Base-by-base conservation (phyloP, 23 tunicate species). In the Oikopleura dioica region DNA sequence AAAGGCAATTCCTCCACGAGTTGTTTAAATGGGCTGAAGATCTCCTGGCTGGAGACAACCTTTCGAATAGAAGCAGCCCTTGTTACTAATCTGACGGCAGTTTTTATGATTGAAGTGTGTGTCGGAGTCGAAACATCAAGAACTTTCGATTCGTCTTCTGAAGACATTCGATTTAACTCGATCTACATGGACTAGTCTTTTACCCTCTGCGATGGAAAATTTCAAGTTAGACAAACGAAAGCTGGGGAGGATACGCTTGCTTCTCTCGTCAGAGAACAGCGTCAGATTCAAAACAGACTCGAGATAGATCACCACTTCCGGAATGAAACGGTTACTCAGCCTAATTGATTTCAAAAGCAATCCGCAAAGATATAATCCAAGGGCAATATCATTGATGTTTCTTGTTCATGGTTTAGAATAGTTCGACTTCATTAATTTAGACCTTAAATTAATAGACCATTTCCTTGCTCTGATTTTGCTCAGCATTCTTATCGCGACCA, bases 151-250 rank as follows among this genome's bases (percentile, higher is more conserved):
- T n/a, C n/a, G n/a, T n/a, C n/a, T n/a, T n/a, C n/a, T n/a, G n/a
- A n/a, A n/a, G n/a, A n/a, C n/a, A n/a, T n/a, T n/a, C n/a, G n/a
- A n/a, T n/a, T n/a, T n/a, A n/a, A n/a, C n/a, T n/a, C n/a, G n/a
- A n/a, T n/a, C n/a, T n/a, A n/a, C n/a, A n/a, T n/a, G n/a, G n/a
- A n/a, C n/a, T n/a, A n/a, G 29, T 28, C 30, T 63, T 28, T 63
- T 31, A 16, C 26, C 72, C 2, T 63, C 72, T 23, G 16, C 72
- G 26, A 63, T 23, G 26, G 16, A 23, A 28, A 63, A 12, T 63
- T 63, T 63, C 26, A 63, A 63, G 2, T 63, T 63, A 12, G 72
- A 63, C 30, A 63, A 31, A 12, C 72, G 72, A 28, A 63, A 63
- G 33, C 33, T 21, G 4, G 72, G 72, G 33, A 63, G 26, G 2